Base-by-base conservation (phyloP, 2,888 invertebrate species). In the Orchesellides sinensis region DNA sequence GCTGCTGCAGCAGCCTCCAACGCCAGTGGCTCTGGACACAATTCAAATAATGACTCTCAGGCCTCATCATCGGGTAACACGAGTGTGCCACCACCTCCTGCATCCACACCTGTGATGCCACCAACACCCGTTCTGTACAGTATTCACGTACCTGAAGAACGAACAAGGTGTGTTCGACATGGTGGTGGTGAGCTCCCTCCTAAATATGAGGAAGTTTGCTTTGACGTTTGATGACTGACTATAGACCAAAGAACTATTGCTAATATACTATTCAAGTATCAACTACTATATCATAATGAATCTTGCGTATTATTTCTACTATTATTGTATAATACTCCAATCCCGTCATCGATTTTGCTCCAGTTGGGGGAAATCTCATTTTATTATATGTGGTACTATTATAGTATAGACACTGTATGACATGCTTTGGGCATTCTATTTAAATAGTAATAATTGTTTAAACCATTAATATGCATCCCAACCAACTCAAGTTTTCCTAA, bases 161-260 rank as follows among this genome's bases (percentile, higher is more conserved):
- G 79, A 49, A 83, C 74, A 45, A 77, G 81, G 83, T 83, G 75
- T 72, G 17, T 77, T 45, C 52, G 83, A 47, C 83, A 83, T 17
- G 80, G 73, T 29, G 74, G 77, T 1, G 70, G 75, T 45, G 82
- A 81, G 54, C 72, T 81, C 25, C 81, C 83, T 27, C 85, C 85
- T 5, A 83, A 85, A 54, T 85, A 85, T 45, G 85, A 85, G 78
- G 86, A 86, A 73, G 83, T 86, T 69, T 85, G 84, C 81, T 86
- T 86, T 78, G 86, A 86, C 73, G 86, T 86, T 79, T 86, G 86
- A 86, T 84, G 77, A 78, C 81, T 68, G 70, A 77, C 68, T 61
- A 70, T 72, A 79, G 72, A 72, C 72, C 79, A 72, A 70, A 79
- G 40, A 40, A 40, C 10, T 40, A 40, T 40, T 40, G n/a, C 40